Evolutionary conservation across 2,113 vertebrate species (phyloP), one percentile per base, ranked within the genome.

Genomic region (Suncus etruscus): DNA sequence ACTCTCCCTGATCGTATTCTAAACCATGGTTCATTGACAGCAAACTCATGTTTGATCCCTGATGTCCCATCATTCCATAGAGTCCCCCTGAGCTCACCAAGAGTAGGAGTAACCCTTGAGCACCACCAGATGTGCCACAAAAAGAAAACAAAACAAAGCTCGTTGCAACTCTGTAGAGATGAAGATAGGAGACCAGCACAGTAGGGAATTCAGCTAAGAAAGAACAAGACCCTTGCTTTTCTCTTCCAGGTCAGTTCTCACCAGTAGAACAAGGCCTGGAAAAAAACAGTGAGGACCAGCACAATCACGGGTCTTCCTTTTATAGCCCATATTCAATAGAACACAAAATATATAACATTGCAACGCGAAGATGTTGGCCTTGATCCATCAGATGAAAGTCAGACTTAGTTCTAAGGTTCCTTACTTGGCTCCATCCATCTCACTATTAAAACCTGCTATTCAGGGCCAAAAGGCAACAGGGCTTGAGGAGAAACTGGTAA

Each of bases 261-360:
- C 29, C 87, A 48, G 2, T 89, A 51, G 8, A 51, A 20, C 51
- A 32, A 79, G 16, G 68, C 29, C 47, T 86, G 29, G 39, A 94
- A 94, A 94, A 94, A 90, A 87, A 24, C 75, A 89, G n/a, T 65
- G 75, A 50, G 66, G 8, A 72, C 51, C 15, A 66, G 25, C 66
- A 31, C 3, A 68, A 54, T 82, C 45, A 65, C 20, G 69, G 54
- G 24, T 1, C 4, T 74, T 82, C 29, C 32, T 69, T 86, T 65
- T 22, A 18, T 63, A 86, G 3, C 74, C 81, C 16, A 86, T 65
- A 27, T 78, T 79, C 48, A 87, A 73, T 0, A 74, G 10, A 2
- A 11, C 29, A 54, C 12, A 74, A 45, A 54, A 77, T 22, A 54
- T 47, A 69, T 65, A 77, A 89, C 20, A 24, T 12, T 25, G 81